These are phyloP conservation scores for Cordylochernes scorpioides DNA, from an alignment of 2,888 invertebrate genomes.

Conservation along the genomic window DNA sequence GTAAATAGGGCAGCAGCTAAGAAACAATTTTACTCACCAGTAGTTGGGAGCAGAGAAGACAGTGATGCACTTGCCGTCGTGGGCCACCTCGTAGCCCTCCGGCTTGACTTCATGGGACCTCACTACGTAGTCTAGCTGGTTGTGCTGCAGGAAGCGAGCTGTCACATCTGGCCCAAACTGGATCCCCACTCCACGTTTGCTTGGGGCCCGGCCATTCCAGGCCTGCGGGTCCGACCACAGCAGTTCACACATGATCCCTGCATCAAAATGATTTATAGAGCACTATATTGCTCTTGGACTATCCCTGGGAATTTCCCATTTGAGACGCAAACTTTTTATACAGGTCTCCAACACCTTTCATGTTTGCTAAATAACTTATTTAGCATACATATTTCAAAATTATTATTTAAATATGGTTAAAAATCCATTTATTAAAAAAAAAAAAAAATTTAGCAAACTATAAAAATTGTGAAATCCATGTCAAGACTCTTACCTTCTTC, in stretches of 20 bases:
- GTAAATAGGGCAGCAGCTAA: too few relatives aligned
- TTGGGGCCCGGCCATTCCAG: constrained; percentile 56
- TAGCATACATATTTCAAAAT: too few relatives aligned
- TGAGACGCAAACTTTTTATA: neutral
- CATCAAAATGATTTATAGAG: constrained; percentile 3
- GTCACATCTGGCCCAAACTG: constrained; percentile 98
- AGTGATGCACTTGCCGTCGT: constrained; percentile 84
- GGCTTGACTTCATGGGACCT: constrained; percentile 93
- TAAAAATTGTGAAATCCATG: neutral
- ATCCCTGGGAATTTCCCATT: neutral
- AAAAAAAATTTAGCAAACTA: too few relatives aligned
- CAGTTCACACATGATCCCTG: constrained; percentile 82
- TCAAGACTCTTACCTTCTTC: constrained; percentile 40
- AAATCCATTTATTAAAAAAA: too few relatives aligned
- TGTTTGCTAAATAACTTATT: too few relatives aligned
- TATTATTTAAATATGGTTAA: too few relatives aligned
- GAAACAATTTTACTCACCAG: too few relatives aligned
- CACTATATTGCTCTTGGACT: neutral
- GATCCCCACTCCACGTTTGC: constrained; percentile 88
- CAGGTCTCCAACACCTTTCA: neutral
- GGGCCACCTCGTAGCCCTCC: constrained; percentile 79
- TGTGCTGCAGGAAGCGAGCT: constrained; percentile 46
- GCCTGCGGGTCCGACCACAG: constrained; percentile 96
- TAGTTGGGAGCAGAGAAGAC: constrained; percentile 99
- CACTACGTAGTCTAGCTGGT: constrained; percentile 73